Evolutionary conservation across 2,797 vertebrate genomes (phyloP), one percentile per base, ranked within the genome.

Genomic region (Acomys russatus): DNA sequence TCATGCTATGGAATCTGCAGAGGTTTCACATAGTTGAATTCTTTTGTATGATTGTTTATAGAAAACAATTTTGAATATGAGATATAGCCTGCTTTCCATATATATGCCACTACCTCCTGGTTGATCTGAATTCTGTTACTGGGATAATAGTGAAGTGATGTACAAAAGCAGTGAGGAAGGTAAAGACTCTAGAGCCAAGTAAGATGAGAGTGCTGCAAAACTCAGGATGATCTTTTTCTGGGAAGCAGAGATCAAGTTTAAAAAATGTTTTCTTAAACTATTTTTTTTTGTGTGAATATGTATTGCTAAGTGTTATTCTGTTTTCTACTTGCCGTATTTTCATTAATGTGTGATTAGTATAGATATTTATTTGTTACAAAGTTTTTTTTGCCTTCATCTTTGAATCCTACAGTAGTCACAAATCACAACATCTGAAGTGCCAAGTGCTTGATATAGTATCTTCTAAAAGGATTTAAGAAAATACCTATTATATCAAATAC

Each of bases 401-500:
- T 92, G 63, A 91, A 25, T 88, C 68, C 10, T 68, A 86, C 6
- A 66, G 1, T 90, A 25, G 59, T 91, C 49, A 59, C 33, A 89
- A 95, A 54, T 68, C 90, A 95, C 61, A 93, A 38, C 22, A 28
- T 51, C n/a, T 71, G 33, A 96, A 87, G 25, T 79, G 12, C 44
- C 17, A 96, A 89, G 22, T 76, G 12, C 63, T 90, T 71, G 90
- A 79, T 38, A n/a, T 54, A 78, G 12, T 25, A 91, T 11, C 38
- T 15, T 96, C 70, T 56, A 54, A 96, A 96, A 93, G 8, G n/a
- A 33, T 79, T 84, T 77, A 95, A 95, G 79, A 96, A 94, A 97
- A 92, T 84, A 93, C 20, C 28, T 56, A 68, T 88, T 94, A 86
- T 78, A 92, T 92, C 38, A 96, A 95, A 84, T 99, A 99, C 99